phyloP scores from a whole-genome alignment of 2,888 invertebrate genomes.

The Mesopsocus fuscifrons region DNA sequence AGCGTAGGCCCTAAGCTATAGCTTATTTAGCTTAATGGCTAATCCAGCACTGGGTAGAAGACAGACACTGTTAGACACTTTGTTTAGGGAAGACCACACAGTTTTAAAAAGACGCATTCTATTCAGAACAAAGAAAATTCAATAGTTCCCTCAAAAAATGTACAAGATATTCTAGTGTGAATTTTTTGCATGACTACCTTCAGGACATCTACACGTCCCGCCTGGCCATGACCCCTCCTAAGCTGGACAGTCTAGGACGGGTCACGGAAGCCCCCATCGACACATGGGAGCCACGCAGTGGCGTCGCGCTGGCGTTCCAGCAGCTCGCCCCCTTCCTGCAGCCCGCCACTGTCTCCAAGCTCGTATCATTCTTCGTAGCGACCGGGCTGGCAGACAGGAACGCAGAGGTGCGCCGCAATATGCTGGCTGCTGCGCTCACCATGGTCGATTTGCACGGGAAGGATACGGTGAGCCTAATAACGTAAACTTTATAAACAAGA shows the following conservation, averaged over 20 bases:
- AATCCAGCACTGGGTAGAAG: no score
- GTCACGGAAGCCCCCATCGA: constrained; percentile 70
- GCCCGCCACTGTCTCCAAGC: constrained; percentile 42
- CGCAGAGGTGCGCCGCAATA: constrained; percentile 61
- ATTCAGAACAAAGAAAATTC: no score
- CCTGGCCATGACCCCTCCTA: constrained; percentile 55
- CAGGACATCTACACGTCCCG: background rate
- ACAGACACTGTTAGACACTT: no score
- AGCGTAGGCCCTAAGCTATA: no score
- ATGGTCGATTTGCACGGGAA: constrained; percentile 87
- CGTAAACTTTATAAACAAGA: no score
- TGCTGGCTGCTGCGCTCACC: constrained; percentile 85
- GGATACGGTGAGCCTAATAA: constrained; percentile 29
- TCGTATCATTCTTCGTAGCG: constrained; percentile 69
- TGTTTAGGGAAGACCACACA: no score
- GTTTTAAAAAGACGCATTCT: no score
- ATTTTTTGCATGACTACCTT: no score
- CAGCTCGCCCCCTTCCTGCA: constrained; percentile 58
- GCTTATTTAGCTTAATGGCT: no score
- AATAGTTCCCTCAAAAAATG: no score
- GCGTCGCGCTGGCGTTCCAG: constrained; percentile 65
- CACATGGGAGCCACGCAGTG: constrained; percentile 77
- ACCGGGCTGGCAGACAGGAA: constrained; percentile 73
- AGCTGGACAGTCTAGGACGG: constrained; percentile 81
- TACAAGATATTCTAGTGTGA: no score